phyloP scores from a whole-genome alignment of 2,797 vertebrate species.

The Lacerta viridis region DNA sequence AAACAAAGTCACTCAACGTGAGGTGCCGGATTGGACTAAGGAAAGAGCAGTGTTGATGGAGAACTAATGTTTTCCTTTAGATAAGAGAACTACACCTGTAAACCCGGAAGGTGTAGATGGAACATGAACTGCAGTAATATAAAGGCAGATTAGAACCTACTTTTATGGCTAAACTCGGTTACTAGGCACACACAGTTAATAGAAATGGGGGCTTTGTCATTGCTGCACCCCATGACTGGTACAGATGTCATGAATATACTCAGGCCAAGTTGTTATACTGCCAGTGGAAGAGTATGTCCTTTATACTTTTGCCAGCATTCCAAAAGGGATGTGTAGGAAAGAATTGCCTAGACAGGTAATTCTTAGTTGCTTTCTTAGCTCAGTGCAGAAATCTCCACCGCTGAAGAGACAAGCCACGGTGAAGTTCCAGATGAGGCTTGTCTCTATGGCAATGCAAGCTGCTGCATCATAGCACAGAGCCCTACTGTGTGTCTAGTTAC shows the following conservation, averaged over 20 bases:
- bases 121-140: not conserved
- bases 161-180: constrained; percentile 1
- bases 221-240: not conserved
- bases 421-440: not conserved
- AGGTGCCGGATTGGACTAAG: not conserved
- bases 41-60: not conserved
- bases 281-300: not conserved
- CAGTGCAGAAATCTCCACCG: not conserved
- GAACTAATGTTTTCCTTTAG: constrained; percentile 26
- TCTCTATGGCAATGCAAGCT: not conserved
- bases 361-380: not conserved
- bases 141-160: not conserved
- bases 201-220: not conserved
- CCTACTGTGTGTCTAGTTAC: not conserved
- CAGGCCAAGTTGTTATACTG: not conserved
- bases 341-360: not conserved
- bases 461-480: not conserved
- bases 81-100: not conserved
- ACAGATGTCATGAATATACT: not conserved
- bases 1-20: constrained; percentile 1
- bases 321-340: not conserved
- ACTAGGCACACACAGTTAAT: not conserved
- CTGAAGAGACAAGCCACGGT: not conserved
- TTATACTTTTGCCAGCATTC: not conserved
- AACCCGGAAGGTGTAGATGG: not conserved